A percentile compares a stretch with the other conserved stretches of the same genome.
These are phyloP conservation scores for Nephila pilipes DNA, from an alignment of 1,140 invertebrate genomes.

Conservation along the genomic window DNA sequence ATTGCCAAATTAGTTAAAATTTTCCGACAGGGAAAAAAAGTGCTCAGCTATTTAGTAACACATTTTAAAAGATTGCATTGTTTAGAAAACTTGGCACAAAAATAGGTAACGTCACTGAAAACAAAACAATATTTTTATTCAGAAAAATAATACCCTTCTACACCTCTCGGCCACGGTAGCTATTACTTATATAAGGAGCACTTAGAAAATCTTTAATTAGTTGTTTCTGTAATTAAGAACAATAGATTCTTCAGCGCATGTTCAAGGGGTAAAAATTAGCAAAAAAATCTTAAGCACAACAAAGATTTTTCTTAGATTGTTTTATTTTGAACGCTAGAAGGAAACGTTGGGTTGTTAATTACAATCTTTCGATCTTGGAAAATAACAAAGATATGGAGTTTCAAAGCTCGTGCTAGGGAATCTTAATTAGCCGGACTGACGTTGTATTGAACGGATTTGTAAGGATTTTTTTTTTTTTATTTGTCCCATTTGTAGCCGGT, in stretches of 20 bases:
- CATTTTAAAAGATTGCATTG: background rate
- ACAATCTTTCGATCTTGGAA: slow-evolving; percentile 9
- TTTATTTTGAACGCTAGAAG: background rate
- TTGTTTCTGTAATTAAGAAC: slow-evolving; percentile 46
- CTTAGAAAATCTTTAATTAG: slow-evolving; percentile 54
- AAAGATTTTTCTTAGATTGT: slow-evolving; percentile 23
- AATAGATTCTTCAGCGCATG: slow-evolving; percentile 1
- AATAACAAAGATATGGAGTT: slow-evolving; percentile 38
- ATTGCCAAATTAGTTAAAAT: background rate
- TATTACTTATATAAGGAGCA: background rate
- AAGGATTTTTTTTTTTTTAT: background rate
- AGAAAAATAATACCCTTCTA: slow-evolving; percentile 3
- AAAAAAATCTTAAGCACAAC: background rate
- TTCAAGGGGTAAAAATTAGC: background rate
- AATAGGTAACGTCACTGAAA: background rate
- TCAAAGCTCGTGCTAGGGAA: background rate
- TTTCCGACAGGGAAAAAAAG: background rate
- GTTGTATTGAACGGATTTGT: background rate
- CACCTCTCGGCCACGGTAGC: slow-evolving; percentile 11
- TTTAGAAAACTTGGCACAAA: background rate
- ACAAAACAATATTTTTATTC: background rate
- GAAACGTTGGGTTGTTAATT: slow-evolving; percentile 27
- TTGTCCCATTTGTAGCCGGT: background rate
- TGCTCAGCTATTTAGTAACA: background rate
- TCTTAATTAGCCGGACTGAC: slow-evolving; percentile 30